phyloP scores from a whole-genome alignment of 2,113 vertebrate species.

The Cololabis saira region DNA sequence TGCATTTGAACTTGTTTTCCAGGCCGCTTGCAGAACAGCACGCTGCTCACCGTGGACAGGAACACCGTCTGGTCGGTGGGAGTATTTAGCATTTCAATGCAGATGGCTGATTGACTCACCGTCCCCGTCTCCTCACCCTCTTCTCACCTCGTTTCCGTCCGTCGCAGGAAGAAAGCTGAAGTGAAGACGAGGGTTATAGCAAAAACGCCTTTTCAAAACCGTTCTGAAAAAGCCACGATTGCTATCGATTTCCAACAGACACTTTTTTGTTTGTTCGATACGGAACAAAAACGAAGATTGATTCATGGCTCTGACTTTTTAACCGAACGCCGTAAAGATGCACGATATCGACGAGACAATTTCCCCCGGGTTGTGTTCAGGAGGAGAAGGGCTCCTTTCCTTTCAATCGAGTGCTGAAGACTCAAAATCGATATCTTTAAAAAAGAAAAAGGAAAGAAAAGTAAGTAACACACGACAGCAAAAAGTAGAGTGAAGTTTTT shows the following conservation, averaged over 20 bases:
- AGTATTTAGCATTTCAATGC: slow-evolving; percentile 34
- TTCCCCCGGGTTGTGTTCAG: slow-evolving; percentile 6
- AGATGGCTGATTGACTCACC: slow-evolving; percentile 42
- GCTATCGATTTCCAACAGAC: slow-evolving; percentile 57
- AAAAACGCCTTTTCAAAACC: slow-evolving; percentile 50
- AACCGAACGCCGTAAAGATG: slow-evolving; percentile 29
- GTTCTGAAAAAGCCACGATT: slow-evolving; percentile 23
- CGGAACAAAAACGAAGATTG: neutral
- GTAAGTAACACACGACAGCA: neutral
- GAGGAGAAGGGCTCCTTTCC: slow-evolving; percentile 10
- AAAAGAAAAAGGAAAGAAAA: slow-evolving; percentile 5
- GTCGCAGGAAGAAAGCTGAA: neutral
- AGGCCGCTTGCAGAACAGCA: slow-evolving; percentile 9
- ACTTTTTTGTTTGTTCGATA: slow-evolving; percentile 27
- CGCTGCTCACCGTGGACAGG: too few species aligned
- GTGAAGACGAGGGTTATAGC: neutral
- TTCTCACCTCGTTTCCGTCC: neutral
- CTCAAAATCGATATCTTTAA: slow-evolving; percentile 33
- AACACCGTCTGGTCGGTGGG: slow-evolving; percentile 31
- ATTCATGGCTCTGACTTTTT: slow-evolving; percentile 10
- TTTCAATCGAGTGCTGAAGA: slow-evolving; percentile 16
- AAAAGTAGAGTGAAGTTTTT: too few species aligned
- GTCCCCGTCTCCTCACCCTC: slow-evolving; percentile 15
- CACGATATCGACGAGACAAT: slow-evolving; percentile 45
- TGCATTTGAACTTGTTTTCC: slow-evolving; percentile 28